Conservation (phyloP, 2,888 invertebrate species). For the Torymus auratus region DNA sequence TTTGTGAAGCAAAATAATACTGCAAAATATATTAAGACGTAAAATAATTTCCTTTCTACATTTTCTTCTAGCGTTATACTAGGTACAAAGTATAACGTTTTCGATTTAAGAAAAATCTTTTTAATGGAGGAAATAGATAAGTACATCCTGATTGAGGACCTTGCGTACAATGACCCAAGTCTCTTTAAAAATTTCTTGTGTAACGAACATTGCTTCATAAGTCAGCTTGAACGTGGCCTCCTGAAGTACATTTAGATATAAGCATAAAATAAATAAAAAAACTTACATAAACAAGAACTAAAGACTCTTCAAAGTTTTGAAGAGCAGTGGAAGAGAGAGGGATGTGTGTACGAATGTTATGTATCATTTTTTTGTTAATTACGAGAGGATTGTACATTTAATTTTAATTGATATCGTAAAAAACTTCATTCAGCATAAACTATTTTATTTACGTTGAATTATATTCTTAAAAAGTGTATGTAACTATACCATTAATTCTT, state of each 20-base stretch:
- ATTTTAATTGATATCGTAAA: constrained; percentile 21
- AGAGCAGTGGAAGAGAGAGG: constrained; percentile 28
- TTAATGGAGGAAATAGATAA: constrained; percentile 30
- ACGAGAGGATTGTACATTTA: constrained; percentile 38
- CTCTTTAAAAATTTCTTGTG: constrained; percentile 29
- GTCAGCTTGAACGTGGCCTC: constrained; percentile 48
- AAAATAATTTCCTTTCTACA: too few species aligned
- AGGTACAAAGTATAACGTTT: not conserved
- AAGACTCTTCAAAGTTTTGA: constrained; percentile 41
- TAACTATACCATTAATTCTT: too few species aligned
- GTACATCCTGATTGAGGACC: constrained; percentile 24
- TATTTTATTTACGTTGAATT: too few species aligned
- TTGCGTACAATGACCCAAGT: constrained; percentile 41
- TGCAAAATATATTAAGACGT: too few species aligned
- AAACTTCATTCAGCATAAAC: too few species aligned
- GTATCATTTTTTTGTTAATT: constrained; percentile 36
- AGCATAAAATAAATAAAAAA: constrained; percentile 51
- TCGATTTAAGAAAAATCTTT: constrained; percentile 40
- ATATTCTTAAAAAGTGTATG: too few species aligned
- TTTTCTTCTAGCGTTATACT: too few species aligned
- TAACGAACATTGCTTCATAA: constrained; percentile 39
- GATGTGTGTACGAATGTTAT: constrained; percentile 33
- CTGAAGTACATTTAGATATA: constrained; percentile 43
- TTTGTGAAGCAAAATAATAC: not conserved
- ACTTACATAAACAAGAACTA: constrained; percentile 39